Evolutionary conservation across 2,797 vertebrate species (phyloP).

Genomic region (Sebastes elongatus): DNA sequence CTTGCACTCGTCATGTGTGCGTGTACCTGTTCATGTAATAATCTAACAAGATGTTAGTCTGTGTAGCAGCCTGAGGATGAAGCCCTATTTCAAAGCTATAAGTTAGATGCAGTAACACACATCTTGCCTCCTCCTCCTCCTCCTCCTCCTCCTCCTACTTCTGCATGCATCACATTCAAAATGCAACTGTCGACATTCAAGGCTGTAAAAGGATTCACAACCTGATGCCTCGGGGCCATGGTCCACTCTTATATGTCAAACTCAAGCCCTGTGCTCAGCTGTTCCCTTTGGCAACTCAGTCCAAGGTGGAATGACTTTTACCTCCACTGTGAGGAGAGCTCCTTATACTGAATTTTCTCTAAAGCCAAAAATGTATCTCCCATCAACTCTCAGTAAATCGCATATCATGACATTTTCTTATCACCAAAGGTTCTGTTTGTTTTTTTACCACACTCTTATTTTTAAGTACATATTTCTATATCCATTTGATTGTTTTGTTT

Average conservation of each 20-base stretch:
- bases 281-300: constrained; percentile 1
- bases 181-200: background rate
- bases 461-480: background rate
- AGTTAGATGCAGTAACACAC: background rate
- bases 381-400: background rate
- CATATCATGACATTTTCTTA: background rate
- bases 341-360: background rate
- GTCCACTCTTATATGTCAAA: background rate
- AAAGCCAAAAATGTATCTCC: background rate
- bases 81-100: constrained; percentile 2
- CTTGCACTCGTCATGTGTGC: background rate
- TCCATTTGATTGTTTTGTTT: background rate
- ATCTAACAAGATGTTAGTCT: constrained; percentile 4
- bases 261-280: background rate
- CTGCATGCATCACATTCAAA: constrained; percentile 23
- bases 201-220: constrained; percentile 32
- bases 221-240: background rate
- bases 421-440: background rate
- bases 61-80: constrained; percentile 1
- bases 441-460: background rate
- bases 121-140: background rate
- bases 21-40: constrained; percentile 11
- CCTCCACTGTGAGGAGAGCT: constrained; percentile 4
- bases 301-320: constrained; percentile 8
- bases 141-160: background rate